These are phyloP conservation scores for Zosterops pallidus DNA, from an alignment of 2,113 vertebrate genomes.

Conservation along the genomic window DNA sequence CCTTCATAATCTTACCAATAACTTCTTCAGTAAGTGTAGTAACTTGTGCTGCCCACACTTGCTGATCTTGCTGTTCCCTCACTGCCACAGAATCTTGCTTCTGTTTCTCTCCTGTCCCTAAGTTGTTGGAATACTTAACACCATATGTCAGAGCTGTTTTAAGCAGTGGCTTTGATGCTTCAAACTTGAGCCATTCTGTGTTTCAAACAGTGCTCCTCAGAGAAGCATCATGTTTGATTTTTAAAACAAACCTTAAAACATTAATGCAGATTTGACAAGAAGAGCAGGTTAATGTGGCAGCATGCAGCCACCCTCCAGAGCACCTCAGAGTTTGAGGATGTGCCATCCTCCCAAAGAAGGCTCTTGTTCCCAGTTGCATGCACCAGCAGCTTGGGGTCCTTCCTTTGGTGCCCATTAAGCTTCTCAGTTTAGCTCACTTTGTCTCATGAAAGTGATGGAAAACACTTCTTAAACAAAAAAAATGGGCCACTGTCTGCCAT, in stretches of 20 bases:
- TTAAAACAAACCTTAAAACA: not conserved
- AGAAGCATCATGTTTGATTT: not conserved
- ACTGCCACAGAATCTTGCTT: not conserved
- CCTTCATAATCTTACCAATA: not conserved
- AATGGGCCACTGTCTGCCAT: fast-evolving
- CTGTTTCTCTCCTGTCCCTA: not conserved
- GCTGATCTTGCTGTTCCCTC: not conserved
- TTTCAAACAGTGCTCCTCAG: not conserved
- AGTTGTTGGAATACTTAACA: not conserved
- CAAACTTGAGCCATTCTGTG: not conserved
- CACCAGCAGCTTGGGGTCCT: not conserved
- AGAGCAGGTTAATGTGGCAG: not conserved
- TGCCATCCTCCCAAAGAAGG: not conserved
- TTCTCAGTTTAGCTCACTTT: not conserved
- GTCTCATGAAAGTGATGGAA: not conserved
- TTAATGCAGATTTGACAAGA: not conserved
- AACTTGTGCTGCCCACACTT: not conserved
- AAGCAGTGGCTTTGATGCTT: not conserved
- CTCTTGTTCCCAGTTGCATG: not conserved
- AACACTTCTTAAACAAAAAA: not conserved
- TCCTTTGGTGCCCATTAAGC: not conserved
- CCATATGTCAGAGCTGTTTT: not conserved
- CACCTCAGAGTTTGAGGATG: not conserved
- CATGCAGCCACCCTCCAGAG: fast-evolving
- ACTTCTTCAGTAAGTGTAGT: not conserved